Conservation (phyloP, 2,888 invertebrate species). For the Trissoscelio sp. region DNA sequence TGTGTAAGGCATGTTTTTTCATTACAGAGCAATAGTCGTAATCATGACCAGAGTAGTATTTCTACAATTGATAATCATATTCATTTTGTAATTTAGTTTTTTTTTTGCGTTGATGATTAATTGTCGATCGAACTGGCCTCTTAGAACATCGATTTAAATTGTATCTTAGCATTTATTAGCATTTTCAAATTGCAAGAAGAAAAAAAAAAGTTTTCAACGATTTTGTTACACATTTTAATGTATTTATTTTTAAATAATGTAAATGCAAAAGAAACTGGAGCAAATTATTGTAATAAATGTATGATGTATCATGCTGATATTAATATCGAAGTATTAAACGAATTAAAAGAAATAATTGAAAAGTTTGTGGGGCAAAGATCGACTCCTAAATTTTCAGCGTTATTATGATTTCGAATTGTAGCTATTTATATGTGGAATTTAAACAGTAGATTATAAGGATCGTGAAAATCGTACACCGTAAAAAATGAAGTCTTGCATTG, state of each 20-base stretch:
- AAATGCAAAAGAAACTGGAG: constrained; percentile 10
- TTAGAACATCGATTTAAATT: constrained; percentile 15
- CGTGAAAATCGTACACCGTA: constrained; percentile 59
- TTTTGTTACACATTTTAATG: constrained; percentile 42
- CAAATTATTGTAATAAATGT: constrained; percentile 40
- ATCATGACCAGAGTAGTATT: constrained; percentile 44
- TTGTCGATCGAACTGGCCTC: constrained; percentile 46
- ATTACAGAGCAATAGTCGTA: constrained; percentile 29
- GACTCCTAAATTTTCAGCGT: constrained; percentile 49
- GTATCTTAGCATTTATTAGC: constrained; percentile 49
- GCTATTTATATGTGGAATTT: constrained; percentile 57
- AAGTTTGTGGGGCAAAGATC: constrained; percentile 36
- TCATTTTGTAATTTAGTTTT: constrained; percentile 25
- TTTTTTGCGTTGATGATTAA: constrained; percentile 10
- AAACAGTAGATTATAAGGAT: constrained; percentile 59
- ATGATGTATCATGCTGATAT: constrained; percentile 37
- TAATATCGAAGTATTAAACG: constrained; percentile 13
- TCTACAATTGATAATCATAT: constrained; percentile 31
- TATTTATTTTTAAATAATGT: constrained; percentile 40
- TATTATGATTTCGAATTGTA: constrained; percentile 51
- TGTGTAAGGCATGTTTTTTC: constrained; percentile 25
- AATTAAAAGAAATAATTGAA: neutral
- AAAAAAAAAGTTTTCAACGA: neutral
- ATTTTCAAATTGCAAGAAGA: constrained; percentile 33
- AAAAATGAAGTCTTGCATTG: constrained; percentile 54